Percentiles rank a stretch among this genome's conserved stretches.
Evolutionary conservation across 2,113 vertebrate species (phyloP).

Genomic region (Proteles cristata): DNA sequence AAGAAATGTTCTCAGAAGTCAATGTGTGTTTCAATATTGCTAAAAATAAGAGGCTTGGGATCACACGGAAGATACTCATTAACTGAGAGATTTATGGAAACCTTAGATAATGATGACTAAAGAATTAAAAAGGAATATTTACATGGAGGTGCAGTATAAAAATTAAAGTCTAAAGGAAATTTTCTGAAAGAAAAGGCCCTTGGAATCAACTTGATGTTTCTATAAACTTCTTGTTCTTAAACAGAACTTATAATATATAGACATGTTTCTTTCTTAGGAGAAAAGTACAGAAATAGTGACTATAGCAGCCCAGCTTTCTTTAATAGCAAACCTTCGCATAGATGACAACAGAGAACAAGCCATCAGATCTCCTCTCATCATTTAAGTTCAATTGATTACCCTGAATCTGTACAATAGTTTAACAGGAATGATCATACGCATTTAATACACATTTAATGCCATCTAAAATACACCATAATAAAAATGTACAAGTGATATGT

Average conservation of each 20-base stretch:
- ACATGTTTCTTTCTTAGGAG: not conserved
- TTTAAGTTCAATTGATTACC: not conserved
- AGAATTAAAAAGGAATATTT: not conserved
- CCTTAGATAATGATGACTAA: not conserved
- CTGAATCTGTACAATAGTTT: not conserved
- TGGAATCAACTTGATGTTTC: not conserved
- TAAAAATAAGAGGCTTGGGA: not conserved
- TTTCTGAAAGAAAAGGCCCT: not conserved
- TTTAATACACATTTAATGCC: not conserved
- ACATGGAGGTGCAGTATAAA: not conserved
- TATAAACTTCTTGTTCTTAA: not conserved
- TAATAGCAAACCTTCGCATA: not conserved
- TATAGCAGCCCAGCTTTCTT: not conserved
- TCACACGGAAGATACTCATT: not conserved
- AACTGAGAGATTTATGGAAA: not conserved
- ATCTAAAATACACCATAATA: not conserved
- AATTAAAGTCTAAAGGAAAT: not conserved
- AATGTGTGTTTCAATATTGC: fast-evolving
- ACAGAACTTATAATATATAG: not conserved
- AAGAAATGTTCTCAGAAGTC: not conserved
- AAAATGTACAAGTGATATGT: not conserved
- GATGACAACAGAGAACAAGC: not conserved
- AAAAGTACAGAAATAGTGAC: not conserved
- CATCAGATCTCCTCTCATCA: not conserved
- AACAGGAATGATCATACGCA: not conserved